Conservation (phyloP, 2,888 invertebrate species). For the Drosophila paramelanica region DNA sequence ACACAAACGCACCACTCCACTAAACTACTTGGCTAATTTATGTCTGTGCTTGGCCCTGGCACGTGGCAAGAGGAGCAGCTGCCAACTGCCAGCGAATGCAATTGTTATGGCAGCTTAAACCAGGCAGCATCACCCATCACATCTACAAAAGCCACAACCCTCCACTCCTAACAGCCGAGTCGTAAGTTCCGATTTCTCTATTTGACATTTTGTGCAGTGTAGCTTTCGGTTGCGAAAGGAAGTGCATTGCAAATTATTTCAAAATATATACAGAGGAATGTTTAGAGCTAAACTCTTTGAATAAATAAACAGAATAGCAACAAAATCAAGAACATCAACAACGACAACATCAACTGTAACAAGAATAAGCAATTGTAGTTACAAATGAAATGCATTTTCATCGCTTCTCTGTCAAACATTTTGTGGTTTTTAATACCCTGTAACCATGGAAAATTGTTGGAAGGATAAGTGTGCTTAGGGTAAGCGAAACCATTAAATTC, state of each 20-base stretch:
- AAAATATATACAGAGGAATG: slow-evolving; percentile 54
- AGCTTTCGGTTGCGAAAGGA: slow-evolving; percentile 18
- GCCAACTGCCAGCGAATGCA: slow-evolving; percentile 66
- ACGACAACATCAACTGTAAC: slow-evolving; percentile 13
- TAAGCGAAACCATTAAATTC: too few relatives aligned
- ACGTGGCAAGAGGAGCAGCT: slow-evolving; percentile 42
- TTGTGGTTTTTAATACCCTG: slow-evolving; percentile 17
- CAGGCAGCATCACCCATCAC: slow-evolving; percentile 18
- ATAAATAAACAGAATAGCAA: slow-evolving; percentile 36
- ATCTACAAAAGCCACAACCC: background rate
- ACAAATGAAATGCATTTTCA: slow-evolving; percentile 46
- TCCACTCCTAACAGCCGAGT: background rate
- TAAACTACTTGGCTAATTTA: slow-evolving; percentile 53
- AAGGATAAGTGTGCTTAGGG: too few relatives aligned
- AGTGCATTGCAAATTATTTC: slow-evolving; percentile 64
- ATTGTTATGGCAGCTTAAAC: slow-evolving; percentile 66
- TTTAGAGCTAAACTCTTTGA: slow-evolving; percentile 38
- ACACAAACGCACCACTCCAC: slow-evolving; percentile 17
- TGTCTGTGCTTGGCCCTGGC: slow-evolving; percentile 39
- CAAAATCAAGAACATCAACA: slow-evolving; percentile 18
- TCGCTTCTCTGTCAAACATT: slow-evolving; percentile 19
- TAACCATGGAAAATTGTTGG: background rate
- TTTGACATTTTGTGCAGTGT: slow-evolving; percentile 38
- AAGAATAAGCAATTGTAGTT: slow-evolving; percentile 20
- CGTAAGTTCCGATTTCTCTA: too few relatives aligned